These are phyloP conservation scores for Tetrao urogallus DNA, from an alignment of 2,113 vertebrate species.

Conservation along the genomic window DNA sequence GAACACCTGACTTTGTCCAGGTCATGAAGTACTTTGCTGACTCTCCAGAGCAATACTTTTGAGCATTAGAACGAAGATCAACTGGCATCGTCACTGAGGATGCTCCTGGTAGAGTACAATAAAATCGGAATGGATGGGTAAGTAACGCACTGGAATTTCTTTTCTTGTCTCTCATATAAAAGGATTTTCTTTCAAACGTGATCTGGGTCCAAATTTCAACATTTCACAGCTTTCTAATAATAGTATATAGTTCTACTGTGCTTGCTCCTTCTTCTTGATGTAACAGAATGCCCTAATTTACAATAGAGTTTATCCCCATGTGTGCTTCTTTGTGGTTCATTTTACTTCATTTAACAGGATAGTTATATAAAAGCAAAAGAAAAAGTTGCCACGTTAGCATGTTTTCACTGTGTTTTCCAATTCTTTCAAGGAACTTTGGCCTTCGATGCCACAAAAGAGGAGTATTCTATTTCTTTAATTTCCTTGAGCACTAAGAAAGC, in stretches of 20 bases:
- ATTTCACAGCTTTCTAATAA: not conserved
- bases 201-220: not conserved
- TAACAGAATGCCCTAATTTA: not conserved
- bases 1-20: not conserved
- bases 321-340: not conserved
- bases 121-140: not conserved
- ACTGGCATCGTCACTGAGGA: not conserved
- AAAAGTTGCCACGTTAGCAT: not conserved
- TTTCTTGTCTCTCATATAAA: not conserved
- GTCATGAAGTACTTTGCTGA: not conserved
- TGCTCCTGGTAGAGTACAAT: not conserved
- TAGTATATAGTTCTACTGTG: not conserved
- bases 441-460: not conserved
- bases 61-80: not conserved
- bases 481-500: not conserved
- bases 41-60: not conserved
- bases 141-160: not conserved
- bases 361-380: not conserved
- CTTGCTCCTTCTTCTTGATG: not conserved
- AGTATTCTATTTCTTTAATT: not conserved
- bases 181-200: not conserved
- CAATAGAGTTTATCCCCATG: not conserved
- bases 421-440: not conserved
- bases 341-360: not conserved
- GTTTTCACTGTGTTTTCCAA: not conserved